These are phyloP conservation scores for Abrostola triplasia DNA, from an alignment of 2,888 invertebrate genomes.

Conservation along the genomic window DNA sequence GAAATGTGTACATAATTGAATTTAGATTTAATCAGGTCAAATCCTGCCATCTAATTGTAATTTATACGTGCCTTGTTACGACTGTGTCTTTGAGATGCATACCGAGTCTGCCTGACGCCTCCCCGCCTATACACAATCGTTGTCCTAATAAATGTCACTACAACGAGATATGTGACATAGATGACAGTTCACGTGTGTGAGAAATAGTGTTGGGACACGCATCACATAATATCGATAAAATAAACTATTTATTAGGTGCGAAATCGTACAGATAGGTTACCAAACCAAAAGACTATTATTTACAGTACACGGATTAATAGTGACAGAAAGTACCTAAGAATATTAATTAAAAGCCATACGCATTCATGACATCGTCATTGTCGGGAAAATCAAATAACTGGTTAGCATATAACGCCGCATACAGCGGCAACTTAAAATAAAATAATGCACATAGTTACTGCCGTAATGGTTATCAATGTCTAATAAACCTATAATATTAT, in stretches of 20 bases:
- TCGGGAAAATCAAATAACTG: no score
- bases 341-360: no score
- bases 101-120: constrained; percentile 32
- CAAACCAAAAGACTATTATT: no score
- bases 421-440: no score
- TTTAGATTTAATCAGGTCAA: background rate
- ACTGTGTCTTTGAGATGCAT: constrained; percentile 41
- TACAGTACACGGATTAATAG: background rate
- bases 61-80: constrained; percentile 36
- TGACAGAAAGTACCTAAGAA: no score
- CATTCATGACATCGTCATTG: no score
- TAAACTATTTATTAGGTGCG: background rate
- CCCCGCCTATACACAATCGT: constrained; percentile 66
- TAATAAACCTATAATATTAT: no score
- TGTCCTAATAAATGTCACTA: constrained; percentile 83
- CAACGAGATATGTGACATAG: background rate
- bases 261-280: background rate
- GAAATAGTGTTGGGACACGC: background rate
- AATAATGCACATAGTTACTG: no score
- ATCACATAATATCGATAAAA: background rate
- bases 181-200: background rate
- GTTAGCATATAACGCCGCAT: no score
- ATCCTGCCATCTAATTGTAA: constrained; percentile 28
- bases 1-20: no score
- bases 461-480: no score